These are phyloP conservation scores for Cheilosia vulpina DNA, from an alignment of 2,888 invertebrate species.

Conservation along the genomic window DNA sequence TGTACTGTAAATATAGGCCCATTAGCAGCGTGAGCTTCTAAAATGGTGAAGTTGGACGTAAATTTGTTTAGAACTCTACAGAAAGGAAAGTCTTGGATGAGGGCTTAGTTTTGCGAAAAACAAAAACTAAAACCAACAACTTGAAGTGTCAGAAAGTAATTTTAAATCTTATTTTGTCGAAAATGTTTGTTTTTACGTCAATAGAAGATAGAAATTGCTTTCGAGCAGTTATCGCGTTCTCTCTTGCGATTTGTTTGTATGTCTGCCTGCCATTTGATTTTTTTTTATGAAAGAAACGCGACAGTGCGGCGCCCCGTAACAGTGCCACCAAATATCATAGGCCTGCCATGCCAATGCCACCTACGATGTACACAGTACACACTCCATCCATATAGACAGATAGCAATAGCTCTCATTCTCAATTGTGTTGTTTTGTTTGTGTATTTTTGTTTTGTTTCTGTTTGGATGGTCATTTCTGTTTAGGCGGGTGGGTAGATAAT, in stretches of 20 bases:
- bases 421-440: conserved; percentile 23
- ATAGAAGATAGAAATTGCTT: conserved; percentile 48
- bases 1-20: conserved; percentile 2
- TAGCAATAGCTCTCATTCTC: conserved; percentile 5
- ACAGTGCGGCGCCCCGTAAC: too few relatives aligned
- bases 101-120: neutral
- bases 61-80: conserved; percentile 19
- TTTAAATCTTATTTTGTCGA: conserved; percentile 67
- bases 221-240: conserved; percentile 21
- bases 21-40: neutral
- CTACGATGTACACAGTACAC: neutral
- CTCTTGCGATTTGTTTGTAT: conserved; percentile 59
- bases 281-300: conserved; percentile 35
- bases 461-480: conserved; percentile 34
- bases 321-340: too few relatives aligned
- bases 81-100: too few relatives aligned
- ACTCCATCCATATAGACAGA: neutral
- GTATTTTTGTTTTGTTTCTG: conserved; percentile 19
- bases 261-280: conserved; percentile 51
- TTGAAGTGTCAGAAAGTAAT: neutral
- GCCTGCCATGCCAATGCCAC: neutral
- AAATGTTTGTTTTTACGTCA: conserved; percentile 64
- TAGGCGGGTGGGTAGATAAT: neutral
- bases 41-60: conserved; percentile 30
- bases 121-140: conserved; percentile 11